phyloP scores from a whole-genome alignment of 2,888 invertebrate genomes.

The Coremacera marginata region DNA sequence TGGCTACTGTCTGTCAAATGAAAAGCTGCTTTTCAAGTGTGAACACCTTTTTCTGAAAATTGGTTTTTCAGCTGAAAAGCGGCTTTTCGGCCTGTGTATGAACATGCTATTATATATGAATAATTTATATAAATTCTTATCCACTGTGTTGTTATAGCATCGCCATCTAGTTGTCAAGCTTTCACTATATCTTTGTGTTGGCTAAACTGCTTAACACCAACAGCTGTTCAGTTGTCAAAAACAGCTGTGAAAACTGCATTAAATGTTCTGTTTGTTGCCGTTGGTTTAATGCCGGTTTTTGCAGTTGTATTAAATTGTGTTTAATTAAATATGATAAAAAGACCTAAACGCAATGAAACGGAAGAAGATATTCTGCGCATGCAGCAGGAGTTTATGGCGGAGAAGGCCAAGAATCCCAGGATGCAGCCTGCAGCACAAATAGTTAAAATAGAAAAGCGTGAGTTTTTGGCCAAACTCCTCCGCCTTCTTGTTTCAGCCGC shows the following conservation, averaged over 20 bases:
- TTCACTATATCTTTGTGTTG: not conserved
- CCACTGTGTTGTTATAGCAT: too few species aligned
- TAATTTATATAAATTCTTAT: too few species aligned
- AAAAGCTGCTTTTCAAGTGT: too few species aligned
- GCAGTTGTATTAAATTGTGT: not conserved
- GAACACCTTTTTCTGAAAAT: too few species aligned
- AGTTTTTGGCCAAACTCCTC: slow-evolving; percentile 33
- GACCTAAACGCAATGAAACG: slow-evolving; percentile 78
- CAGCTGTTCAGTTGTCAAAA: slow-evolving; percentile 1
- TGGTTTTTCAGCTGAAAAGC: too few species aligned
- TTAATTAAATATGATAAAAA: slow-evolving; percentile 56
- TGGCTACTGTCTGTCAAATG: too few species aligned
- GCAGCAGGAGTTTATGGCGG: slow-evolving; percentile 78
- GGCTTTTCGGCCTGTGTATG: too few species aligned
- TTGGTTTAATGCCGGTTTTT: not conserved
- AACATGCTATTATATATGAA: too few species aligned
- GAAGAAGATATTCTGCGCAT: slow-evolving; percentile 81
- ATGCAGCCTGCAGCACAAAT: slow-evolving; percentile 75
- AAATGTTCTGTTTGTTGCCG: not conserved
- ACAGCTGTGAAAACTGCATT: not conserved
- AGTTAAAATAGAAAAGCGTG: slow-evolving; percentile 66
- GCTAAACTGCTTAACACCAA: not conserved
- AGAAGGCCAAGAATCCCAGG: slow-evolving; percentile 72
- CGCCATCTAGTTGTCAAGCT: too few species aligned
- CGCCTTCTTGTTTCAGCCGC: too few species aligned